Percentiles rank a stretch among this genome's conserved stretches.
Evolutionary conservation across 2,113 vertebrate species (phyloP).

Genomic region (Neotoma lepida): DNA sequence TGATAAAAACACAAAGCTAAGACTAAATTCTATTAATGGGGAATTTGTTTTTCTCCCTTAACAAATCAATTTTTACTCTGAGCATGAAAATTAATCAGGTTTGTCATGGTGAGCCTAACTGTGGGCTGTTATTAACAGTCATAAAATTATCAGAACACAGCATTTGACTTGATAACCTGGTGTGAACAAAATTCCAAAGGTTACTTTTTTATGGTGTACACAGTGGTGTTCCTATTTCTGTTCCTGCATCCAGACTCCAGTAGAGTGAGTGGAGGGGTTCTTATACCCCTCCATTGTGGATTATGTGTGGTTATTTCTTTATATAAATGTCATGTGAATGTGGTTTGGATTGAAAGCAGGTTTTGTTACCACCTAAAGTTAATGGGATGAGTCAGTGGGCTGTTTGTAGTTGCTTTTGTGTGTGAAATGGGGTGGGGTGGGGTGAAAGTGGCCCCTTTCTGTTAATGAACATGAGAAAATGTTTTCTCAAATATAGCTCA

Average conservation of each 20-base stretch:
- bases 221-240: constrained; percentile 21
- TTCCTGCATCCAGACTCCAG: background rate
- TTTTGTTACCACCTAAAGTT: constrained; percentile 41
- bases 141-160: constrained; percentile 71
- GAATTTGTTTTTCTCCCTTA: constrained; percentile 50
- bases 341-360: constrained; percentile 11
- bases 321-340: constrained; percentile 28
- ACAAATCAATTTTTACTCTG: constrained; percentile 66
- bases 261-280: constrained; percentile 8
- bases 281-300: background rate
- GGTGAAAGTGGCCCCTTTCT: background rate
- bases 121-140: constrained; percentile 57
- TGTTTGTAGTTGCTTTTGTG: background rate
- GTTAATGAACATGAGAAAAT: background rate
- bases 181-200: constrained; percentile 56
- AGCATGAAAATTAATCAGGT: constrained; percentile 68
- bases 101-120: constrained; percentile 59
- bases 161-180: constrained; percentile 55
- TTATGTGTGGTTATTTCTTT: background rate
- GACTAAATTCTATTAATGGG: constrained; percentile 30
- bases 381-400: background rate
- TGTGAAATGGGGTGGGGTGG: rapidly evolving
- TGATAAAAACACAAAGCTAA: constrained; percentile 11
- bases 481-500: background rate
- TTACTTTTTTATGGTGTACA: constrained; percentile 64